phyloP scores from a whole-genome alignment of 2,113 vertebrate species.

The Podarcis raffonei region DNA sequence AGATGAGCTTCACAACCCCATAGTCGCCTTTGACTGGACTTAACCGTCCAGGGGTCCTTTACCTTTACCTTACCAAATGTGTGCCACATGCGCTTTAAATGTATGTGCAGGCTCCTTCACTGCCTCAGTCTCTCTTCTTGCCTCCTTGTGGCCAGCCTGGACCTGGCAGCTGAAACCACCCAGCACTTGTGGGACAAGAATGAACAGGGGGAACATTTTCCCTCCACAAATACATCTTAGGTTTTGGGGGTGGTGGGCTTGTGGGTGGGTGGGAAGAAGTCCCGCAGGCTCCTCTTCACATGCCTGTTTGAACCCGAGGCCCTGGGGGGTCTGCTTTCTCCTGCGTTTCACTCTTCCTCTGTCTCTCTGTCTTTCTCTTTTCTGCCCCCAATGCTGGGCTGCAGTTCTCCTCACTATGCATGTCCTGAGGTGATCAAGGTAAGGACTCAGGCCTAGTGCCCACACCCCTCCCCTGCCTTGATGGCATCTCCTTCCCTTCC shows the following conservation, averaged over 20 bases:
- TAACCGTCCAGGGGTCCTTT: too few species aligned
- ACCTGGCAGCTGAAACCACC: neutral
- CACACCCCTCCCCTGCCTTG: neutral
- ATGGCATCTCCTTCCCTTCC: neutral
- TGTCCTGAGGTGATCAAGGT: conserved; percentile 95
- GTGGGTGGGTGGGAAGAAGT: neutral
- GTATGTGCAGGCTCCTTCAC: too few species aligned
- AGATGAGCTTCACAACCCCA: too few species aligned
- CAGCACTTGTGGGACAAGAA: neutral
- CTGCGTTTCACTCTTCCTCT: conserved; percentile 34
- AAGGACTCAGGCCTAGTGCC: conserved; percentile 48
- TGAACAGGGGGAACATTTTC: neutral
- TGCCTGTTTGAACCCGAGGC: neutral
- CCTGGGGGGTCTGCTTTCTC: neutral
- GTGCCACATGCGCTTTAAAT: too few species aligned
- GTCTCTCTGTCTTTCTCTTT: conserved; percentile 41
- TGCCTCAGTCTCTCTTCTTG: too few species aligned
- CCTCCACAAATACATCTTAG: neutral
- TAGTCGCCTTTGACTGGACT: too few species aligned
- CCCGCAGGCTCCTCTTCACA: too few species aligned
- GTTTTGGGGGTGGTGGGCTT: neutral
- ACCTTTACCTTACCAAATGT: too few species aligned
- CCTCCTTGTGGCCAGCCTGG: neutral
- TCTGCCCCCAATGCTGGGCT: conserved; percentile 40
- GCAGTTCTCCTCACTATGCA: conserved; percentile 91